A percentile compares a stretch with the other conserved stretches of the same genome.
Conservation (phyloP, 1,140 invertebrate species). For the Carcinoscorpius rotundicauda region DNA sequence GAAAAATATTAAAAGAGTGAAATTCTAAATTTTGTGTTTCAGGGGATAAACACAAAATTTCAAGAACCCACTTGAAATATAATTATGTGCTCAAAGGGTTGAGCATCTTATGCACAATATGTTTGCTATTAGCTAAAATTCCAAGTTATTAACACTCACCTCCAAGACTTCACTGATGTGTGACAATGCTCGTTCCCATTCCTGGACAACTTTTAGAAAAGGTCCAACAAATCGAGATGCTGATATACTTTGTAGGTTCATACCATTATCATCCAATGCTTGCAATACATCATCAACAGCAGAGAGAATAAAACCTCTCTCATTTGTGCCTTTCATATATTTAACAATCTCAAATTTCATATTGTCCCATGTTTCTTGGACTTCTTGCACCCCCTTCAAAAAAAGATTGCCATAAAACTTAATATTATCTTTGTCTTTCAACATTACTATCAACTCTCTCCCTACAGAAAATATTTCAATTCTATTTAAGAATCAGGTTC, state of each 20-base stretch:
- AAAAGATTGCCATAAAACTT: conserved; percentile 4
- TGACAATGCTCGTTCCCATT: conserved; percentile 67
- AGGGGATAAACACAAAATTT: no score
- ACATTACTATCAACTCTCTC: no score
- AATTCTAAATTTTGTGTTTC: no score
- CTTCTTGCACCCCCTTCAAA: conserved; percentile 53
- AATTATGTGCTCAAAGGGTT: no score
- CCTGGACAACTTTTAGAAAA: conserved; percentile 61
- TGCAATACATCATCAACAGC: conserved; percentile 66
- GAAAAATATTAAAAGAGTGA: no score
- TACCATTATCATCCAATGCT: conserved; percentile 70
- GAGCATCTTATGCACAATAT: no score
- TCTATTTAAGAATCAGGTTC: no score
- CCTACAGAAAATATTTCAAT: no score
- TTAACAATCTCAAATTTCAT: conserved; percentile 54
- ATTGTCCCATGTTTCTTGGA: conserved; percentile 51
- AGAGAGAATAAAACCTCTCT: conserved; percentile 58
- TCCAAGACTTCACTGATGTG: conserved; percentile 72
- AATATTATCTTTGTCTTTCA: no score
- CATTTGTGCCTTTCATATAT: conserved; percentile 40
- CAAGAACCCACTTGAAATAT: no score
- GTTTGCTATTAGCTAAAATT: no score
- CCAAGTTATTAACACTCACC: conserved; percentile 25
- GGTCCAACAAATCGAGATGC: conserved; percentile 78
- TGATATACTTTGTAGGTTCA: conserved; percentile 81